Base-by-base conservation (phyloP, 2,888 invertebrate genomes). In the Hylaea fasciaria region DNA sequence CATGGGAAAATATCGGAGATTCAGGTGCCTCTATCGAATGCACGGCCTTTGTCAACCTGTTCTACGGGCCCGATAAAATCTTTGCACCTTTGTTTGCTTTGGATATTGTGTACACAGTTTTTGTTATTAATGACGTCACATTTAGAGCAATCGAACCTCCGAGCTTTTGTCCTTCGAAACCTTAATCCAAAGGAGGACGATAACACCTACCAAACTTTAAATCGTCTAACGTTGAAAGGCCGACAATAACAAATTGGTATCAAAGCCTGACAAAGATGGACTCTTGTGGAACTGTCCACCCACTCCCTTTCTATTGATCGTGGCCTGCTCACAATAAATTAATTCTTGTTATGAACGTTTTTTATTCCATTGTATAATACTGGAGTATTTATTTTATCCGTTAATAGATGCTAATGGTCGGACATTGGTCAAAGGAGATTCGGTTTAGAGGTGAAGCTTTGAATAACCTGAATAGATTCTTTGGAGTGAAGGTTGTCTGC, bases 201-300 rank as follows among this genome's bases (percentile, higher is more conserved):
- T 60, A 81, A 87, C 83, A 86, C 82, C 87, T 87, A 86, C 83
- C 84, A 87, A 91, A 91, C 82, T 90, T 86, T 89, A 88, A 91
- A 89, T 88, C 81, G 85, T 84, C 81, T 76, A 82, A 56, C 83
- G 88, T 86, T 89, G 87, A 89, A 87, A 86, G 85, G 83, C 84
- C 85, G 92, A 92, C 91, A 87, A 82, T 87, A 85, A 92, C 90
- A 91, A 92, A 92, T 92, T 84, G 86, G 89, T 88, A 91, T 90
- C 88, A 91, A 86, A 89, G 90, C 86, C 83, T 90, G 88, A 92
- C 91, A 91, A 91, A 91, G 91, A 91, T 91, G 91, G 89, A 91
- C 91, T 89, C 87, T 88, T 89, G 84, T 86, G 85, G 85, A 89
- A 85, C 89, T 91, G 91, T 92, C 92, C 92, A 91, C 92, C 92